Evolutionary conservation across 2,113 vertebrate species (phyloP).

Genomic region (Thinocorus orbignyianus): DNA sequence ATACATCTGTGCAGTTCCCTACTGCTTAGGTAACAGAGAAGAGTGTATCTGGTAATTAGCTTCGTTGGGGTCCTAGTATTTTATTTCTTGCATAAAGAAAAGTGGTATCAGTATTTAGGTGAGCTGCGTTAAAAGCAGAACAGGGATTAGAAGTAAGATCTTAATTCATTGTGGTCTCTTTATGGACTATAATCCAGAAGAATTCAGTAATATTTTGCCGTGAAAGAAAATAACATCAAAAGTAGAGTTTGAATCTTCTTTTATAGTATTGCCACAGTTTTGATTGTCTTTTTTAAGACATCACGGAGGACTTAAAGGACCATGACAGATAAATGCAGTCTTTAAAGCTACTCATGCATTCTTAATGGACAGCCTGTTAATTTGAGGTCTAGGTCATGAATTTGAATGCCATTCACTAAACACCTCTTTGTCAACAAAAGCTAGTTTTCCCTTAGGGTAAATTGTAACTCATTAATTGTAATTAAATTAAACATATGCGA

Average conservation of each 20-base stretch:
- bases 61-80: not conserved
- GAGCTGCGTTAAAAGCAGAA: not conserved
- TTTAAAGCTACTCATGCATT: constrained; percentile 80
- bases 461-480: constrained; percentile 82
- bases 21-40: not conserved
- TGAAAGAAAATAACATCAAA: not conserved
- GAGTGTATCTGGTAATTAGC: not conserved
- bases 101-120: not conserved
- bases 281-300: constrained; percentile 59
- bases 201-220: not conserved
- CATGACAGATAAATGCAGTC: constrained; percentile 72
- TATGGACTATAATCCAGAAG: not conserved
- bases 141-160: not conserved
- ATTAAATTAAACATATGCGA: constrained; percentile 81
- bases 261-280: not conserved
- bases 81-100: not conserved
- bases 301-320: constrained; percentile 60
- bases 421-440: constrained; percentile 77
- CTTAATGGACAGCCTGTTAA: constrained; percentile 80
- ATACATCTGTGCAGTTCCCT: not conserved
- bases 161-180: not conserved
- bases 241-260: not conserved
- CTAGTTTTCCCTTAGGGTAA: constrained; percentile 75
- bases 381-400: constrained; percentile 82
- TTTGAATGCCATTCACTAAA: constrained; percentile 79